Percentiles rank a stretch among this genome's conserved stretches.
These are phyloP conservation scores for Porites rus DNA, from an alignment of 92 coral and sea anemone genomes.

Conservation along the genomic window DNA sequence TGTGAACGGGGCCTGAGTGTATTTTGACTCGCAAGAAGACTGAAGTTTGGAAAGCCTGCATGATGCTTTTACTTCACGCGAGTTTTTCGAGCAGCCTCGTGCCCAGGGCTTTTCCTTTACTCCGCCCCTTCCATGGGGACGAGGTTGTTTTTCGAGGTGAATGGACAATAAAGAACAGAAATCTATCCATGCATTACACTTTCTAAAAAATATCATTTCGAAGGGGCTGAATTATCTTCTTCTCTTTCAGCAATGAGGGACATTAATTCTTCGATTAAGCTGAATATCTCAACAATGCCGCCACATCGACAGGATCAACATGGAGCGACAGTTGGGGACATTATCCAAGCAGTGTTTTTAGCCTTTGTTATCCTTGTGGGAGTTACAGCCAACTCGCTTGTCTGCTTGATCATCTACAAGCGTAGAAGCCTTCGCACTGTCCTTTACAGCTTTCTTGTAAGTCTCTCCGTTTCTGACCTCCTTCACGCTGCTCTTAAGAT, in stretches of 20 bases:
- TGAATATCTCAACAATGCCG: not conserved
- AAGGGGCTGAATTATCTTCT: not conserved
- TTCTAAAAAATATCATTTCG: too few relatives aligned
- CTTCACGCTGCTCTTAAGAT: constrained; percentile 89
- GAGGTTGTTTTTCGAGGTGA: too few relatives aligned
- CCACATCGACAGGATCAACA: not conserved
- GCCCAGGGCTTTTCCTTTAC: too few relatives aligned
- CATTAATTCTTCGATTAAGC: constrained; percentile 13
- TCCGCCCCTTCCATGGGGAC: too few relatives aligned
- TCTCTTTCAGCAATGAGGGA: constrained; percentile 33
- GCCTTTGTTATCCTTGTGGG: constrained; percentile 71
- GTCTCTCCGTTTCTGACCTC: constrained; percentile 88
- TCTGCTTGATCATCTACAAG: constrained; percentile 81
- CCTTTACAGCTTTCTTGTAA: constrained; percentile 84
- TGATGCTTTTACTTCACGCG: too few relatives aligned
- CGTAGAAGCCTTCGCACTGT: constrained; percentile 76
- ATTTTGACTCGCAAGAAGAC: too few relatives aligned
- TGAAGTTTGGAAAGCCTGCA: too few relatives aligned
- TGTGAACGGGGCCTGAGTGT: too few relatives aligned
- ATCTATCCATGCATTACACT: too few relatives aligned
- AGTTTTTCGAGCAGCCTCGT: too few relatives aligned
- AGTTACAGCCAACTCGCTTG: constrained; percentile 69
- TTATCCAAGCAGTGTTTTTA: constrained; percentile 49
- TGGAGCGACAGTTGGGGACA: constrained; percentile 3
- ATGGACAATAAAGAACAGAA: too few relatives aligned